Evolutionary conservation across 2,888 invertebrate genomes (phyloP), one percentile per base, ranked within the genome.

Genomic region (Scaptomyza tumidula): DNA sequence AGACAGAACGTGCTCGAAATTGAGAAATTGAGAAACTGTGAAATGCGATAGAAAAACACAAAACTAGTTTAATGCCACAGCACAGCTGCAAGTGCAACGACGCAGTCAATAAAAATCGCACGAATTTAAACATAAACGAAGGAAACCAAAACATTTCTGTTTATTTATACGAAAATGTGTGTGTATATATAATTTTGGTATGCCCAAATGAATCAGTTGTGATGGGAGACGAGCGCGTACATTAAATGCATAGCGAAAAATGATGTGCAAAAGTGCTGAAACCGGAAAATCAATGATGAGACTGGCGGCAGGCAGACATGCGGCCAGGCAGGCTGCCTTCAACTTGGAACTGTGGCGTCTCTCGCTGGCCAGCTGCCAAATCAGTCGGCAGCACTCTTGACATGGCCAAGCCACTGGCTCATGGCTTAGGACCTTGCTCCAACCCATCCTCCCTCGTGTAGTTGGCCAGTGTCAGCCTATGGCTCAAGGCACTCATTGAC

Each of bases 331-430:
- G 33, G 44, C 46, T 79, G 60, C 83, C 86, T 86, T 86, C 69
- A 75, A 67, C 74, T 77, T 70, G 76, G 70, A 58, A 52, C 69
- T 35, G 43, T 27, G 72, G 57, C 61, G 39, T 37, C 64, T 33
- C 33, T 41, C 19, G 9, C 63, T 82, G 83, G 84, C 85, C 57
- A 64, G 14, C 66, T 74, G 84, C 84, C 84, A 85, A 85, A 78
- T 68, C 78, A 10, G 41, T 41, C 41, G 9, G 41, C 16, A 80
- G 49, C 49, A 35, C 33, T 19, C 82, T 87, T 78, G 82, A 78
- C 85, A 74, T 81, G 81, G 78, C 66, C 68, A 49, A 54, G 61
- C 50, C 46, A 53, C 69, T 49, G 52, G 43, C 75, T 71, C 54
- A 63, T 43, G 65, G 45, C 75, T 71, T 49, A 63, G 78, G 45